These are phyloP conservation scores for Piezodorus guildinii DNA, from an alignment of 1,140 invertebrate genomes.

Conservation along the genomic window DNA sequence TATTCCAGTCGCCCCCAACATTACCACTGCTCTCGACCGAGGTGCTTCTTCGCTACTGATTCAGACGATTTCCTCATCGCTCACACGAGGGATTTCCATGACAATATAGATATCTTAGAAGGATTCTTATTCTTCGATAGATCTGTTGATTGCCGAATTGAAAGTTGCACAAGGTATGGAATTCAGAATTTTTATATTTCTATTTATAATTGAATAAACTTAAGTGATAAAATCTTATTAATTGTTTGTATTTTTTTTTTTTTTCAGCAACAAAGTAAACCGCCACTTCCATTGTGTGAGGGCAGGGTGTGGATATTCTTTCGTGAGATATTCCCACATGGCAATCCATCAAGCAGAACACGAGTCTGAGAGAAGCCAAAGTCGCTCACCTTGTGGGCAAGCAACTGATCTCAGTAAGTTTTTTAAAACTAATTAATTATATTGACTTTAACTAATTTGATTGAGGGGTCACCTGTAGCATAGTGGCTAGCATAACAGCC, in stretches of 20 bases:
- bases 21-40: constrained; percentile 60
- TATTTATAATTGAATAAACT: neutral
- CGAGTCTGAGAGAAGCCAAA: constrained; percentile 24
- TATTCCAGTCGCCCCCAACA: constrained; percentile 46
- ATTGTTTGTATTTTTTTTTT: constrained; percentile 12
- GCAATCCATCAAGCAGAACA: constrained; percentile 56
- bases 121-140: constrained; percentile 72
- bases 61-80: constrained; percentile 51
- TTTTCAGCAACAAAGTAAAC: constrained; percentile 50
- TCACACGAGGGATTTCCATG: constrained; percentile 73
- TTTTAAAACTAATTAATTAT: neutral
- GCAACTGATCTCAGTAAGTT: constrained; percentile 22
- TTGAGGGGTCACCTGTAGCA: no score
- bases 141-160: constrained; percentile 59
- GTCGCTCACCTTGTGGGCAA: constrained; percentile 4
- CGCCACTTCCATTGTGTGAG: constrained; percentile 67
- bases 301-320: constrained; percentile 60
- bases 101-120: constrained; percentile 66
- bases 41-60: constrained; percentile 63
- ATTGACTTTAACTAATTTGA: no score
- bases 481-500: no score
- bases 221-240: neutral
- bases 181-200: neutral
- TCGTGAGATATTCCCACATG: constrained; percentile 63
- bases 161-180: constrained; percentile 45